Conservation (phyloP, 2,888 invertebrate species). For the Aelia acuminata region DNA sequence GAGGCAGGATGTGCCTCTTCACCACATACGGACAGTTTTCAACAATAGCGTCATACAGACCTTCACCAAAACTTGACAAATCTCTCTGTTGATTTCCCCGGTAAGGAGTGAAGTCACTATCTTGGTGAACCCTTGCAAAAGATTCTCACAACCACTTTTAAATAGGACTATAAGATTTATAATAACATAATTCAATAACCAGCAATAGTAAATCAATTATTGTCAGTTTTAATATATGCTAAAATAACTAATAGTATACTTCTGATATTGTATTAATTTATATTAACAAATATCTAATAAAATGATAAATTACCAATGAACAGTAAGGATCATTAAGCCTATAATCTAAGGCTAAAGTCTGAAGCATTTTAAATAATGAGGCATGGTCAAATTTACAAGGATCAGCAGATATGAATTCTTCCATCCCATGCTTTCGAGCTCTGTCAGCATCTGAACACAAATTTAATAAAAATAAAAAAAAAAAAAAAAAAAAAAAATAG, state of each 20-base stretch:
- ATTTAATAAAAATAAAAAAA: conserved; percentile 67
- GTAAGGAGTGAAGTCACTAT: too few relatives aligned
- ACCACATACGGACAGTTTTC: too few relatives aligned
- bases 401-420: conserved; percentile 99
- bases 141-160: too few relatives aligned
- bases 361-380: conserved; percentile 90
- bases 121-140: too few relatives aligned
- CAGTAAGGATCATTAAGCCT: conserved; percentile 98
- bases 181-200: background rate
- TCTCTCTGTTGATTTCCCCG: too few relatives aligned
- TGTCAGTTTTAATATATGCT: background rate
- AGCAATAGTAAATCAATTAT: background rate
- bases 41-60: too few relatives aligned
- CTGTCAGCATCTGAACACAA: conserved; percentile 93
- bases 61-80: too few relatives aligned
- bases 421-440: conserved; percentile 98
- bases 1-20: too few relatives aligned
- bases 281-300: background rate
- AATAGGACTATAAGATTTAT: too few relatives aligned
- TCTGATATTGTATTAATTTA: background rate
- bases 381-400: conserved; percentile 98
- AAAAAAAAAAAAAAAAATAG: conserved; percentile 54
- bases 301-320: conserved; percentile 81
- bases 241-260: background rate
- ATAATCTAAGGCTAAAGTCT: conserved; percentile 94